Percentiles rank a stretch among this genome's conserved stretches.
phyloP scores from a whole-genome alignment of 1,140 invertebrate genomes.

The Charaxes varanes region DNA sequence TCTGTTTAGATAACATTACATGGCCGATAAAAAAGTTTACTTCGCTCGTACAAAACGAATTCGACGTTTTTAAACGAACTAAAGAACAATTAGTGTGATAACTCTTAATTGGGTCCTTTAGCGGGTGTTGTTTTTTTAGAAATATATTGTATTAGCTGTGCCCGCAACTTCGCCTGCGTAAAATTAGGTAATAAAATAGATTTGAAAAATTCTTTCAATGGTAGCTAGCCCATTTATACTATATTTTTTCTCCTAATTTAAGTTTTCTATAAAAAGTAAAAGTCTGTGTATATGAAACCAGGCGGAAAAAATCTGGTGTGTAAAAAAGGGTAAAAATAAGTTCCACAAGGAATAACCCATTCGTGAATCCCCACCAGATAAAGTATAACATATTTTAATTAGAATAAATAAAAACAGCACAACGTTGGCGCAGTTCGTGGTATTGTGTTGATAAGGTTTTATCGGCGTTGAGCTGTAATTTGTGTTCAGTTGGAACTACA shows the following conservation, averaged over 20 bases:
- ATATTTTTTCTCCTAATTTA: no score
- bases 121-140: background rate
- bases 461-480: slow-evolving; percentile 27
- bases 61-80: slow-evolving; percentile 9
- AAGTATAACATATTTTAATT: slow-evolving; percentile 20
- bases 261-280: no score
- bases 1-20: slow-evolving; percentile 46
- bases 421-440: slow-evolving; percentile 23
- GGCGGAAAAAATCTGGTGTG: no score
- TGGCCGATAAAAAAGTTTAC: slow-evolving; percentile 47
- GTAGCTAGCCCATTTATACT: no score
- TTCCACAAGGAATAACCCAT: no score
- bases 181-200: no score
- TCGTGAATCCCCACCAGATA: slow-evolving; percentile 13
- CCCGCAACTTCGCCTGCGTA: no score
- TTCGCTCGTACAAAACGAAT: slow-evolving; percentile 21
- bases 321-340: no score
- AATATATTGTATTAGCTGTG: no score
- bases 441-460: slow-evolving; percentile 29
- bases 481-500: slow-evolving; percentile 19
- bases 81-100: slow-evolving; percentile 10
- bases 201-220: no score
- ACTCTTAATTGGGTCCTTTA: slow-evolving; percentile 12
- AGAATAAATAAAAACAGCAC: slow-evolving; percentile 22
- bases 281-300: no score